These are phyloP conservation scores for Natrix natrix DNA, from an alignment of 2,797 vertebrate species.

Conservation along the genomic window DNA sequence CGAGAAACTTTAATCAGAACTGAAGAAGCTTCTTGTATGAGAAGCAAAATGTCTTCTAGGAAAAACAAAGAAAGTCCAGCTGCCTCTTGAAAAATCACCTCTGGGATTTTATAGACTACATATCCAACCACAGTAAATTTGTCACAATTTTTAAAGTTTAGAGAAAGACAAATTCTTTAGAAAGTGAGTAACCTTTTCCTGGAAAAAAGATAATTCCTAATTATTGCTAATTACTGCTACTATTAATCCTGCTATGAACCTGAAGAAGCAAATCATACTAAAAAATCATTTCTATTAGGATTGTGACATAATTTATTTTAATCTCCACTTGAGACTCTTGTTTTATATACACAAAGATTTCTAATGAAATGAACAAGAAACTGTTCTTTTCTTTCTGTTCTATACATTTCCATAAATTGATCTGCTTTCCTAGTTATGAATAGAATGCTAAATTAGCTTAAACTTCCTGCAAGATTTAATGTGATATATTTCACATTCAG, in stretches of 20 bases:
- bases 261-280: background rate
- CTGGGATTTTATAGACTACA: background rate
- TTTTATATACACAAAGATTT: background rate
- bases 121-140: background rate
- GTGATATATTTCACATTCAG: background rate
- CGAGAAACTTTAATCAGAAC: background rate
- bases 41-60: background rate
- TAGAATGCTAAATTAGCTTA: background rate
- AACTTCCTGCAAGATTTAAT: background rate
- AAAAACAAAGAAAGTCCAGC: background rate
- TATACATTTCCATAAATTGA: background rate
- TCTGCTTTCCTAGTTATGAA: background rate
- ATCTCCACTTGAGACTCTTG: background rate
- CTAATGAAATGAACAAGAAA: background rate
- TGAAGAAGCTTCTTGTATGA: background rate
- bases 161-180: background rate
- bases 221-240: background rate
- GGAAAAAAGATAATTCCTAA: background rate
- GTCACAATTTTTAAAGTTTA: background rate
- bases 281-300: background rate
- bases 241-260: background rate
- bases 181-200: background rate
- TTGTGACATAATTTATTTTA: background rate
- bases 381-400: background rate
- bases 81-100: background rate